phyloP scores from a whole-genome alignment of 1,140 invertebrate species.

The Euwallacea fornicatus region DNA sequence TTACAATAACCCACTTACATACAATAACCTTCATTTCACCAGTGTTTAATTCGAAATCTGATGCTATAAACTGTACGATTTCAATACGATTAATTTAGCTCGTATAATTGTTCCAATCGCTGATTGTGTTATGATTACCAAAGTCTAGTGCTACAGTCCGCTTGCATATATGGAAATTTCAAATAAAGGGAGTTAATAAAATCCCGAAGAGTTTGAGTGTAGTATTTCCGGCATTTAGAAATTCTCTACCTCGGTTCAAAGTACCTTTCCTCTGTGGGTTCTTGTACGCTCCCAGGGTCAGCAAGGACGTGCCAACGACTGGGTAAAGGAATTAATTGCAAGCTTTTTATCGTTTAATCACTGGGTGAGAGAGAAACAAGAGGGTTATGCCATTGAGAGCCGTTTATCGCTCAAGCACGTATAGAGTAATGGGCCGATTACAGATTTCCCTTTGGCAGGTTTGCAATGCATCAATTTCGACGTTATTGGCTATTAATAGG shows the following conservation, averaged over 20 bases:
- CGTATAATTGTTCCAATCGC: too few relatives aligned
- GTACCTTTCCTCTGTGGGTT: slow-evolving; percentile 22
- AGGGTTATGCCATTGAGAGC: background rate
- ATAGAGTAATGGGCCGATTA: background rate
- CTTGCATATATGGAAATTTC: too few relatives aligned
- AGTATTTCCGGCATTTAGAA: slow-evolving; percentile 22
- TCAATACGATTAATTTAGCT: too few relatives aligned
- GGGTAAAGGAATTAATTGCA: slow-evolving; percentile 4
- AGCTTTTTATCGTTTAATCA: slow-evolving; percentile 2
- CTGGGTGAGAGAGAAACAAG: background rate
- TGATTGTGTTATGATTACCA: too few relatives aligned
- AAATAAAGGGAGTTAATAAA: background rate
- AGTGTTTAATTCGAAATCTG: too few relatives aligned
- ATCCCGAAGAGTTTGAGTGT: slow-evolving; percentile 10
- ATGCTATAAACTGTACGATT: too few relatives aligned
- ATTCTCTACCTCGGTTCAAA: slow-evolving; percentile 24
- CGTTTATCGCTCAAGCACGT: background rate
- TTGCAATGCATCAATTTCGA: background rate
- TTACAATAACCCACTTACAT: too few relatives aligned
- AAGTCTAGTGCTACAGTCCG: too few relatives aligned
- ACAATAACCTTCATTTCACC: too few relatives aligned
- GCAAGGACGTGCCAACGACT: slow-evolving; percentile 15
- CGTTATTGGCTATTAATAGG: slow-evolving; percentile 3
- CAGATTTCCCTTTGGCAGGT: background rate
- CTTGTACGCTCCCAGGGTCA: slow-evolving; percentile 27